Evolutionary conservation across 2,888 invertebrate genomes (phyloP), one percentile per base, ranked within the genome.

Genomic region (Dryobotodes eremita): DNA sequence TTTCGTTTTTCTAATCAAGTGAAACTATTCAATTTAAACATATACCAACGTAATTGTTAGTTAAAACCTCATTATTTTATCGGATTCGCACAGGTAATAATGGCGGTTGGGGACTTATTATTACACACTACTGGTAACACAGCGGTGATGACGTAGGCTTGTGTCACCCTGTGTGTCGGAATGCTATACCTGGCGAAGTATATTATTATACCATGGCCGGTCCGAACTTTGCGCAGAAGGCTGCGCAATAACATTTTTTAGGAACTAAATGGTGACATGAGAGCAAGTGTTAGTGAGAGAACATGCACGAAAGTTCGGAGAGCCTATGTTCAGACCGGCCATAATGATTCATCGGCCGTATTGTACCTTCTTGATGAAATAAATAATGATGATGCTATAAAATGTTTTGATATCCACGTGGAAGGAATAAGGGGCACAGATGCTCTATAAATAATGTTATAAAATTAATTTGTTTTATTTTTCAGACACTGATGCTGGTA

Each of bases 401-500:
- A 1, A 65, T 23, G 8, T 23, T 64, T 64, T 7, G 8, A 42
- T 15, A 15, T 42, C 64, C 23, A n/a, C 23, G 64, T 8, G 8
- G 23, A 23, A 20, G 23, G 13, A 13, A 15, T 57, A 57, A n/a
- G 57, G 57, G n/a, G 4, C 57, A 57, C 64, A 65, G 8, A n/a
- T n/a, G 57, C 11, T n/a, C 57, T 23, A n/a, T n/a, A 20, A 62
- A 31, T 62, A 62, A 23, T 64, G 20, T 42, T 53, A 26, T 5
- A 10, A 50, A 4, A 61, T n/a, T 5, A 2, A 15, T 36, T 59
- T 62, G 1, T 61, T 59, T 77, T 66, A 57, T 71, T 53, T 82
- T 74, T 23, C 61, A 82, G 82, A 78, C 26, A 73, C 55, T 17
- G 74, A 82, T 20, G 62, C 75, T 15, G 82, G 82, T 82, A 79